phyloP scores from a whole-genome alignment of 2,888 invertebrate species.

The Hypomecis punctinalis region DNA sequence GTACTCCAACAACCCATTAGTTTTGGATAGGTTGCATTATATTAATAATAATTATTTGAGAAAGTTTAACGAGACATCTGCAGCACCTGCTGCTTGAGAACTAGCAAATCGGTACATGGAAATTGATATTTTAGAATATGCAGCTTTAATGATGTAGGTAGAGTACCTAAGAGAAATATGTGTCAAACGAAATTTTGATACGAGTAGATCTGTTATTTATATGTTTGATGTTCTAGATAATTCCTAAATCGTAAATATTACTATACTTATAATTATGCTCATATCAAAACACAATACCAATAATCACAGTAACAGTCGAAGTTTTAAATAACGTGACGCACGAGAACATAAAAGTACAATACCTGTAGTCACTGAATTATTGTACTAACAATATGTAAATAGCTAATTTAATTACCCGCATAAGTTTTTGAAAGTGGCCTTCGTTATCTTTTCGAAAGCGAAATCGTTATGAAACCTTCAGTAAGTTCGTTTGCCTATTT shows the following conservation, averaged over 20 bases:
- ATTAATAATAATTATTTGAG: slow-evolving; percentile 73
- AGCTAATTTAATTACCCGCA: slow-evolving; percentile 29
- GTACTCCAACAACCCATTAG: slow-evolving; percentile 88
- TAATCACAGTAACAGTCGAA: too few species aligned
- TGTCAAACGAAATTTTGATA: slow-evolving; percentile 2
- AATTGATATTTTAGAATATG: too few species aligned
- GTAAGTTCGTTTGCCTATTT: neutral
- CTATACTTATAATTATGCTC: too few species aligned
- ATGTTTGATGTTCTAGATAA: too few species aligned
- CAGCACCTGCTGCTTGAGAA: slow-evolving; percentile 11
- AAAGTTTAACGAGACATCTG: slow-evolving; percentile 58
- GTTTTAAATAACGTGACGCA: too few species aligned
- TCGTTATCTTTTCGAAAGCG: slow-evolving; percentile 24
- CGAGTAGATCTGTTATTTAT: too few species aligned
- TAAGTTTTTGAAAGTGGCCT: slow-evolving; percentile 33
- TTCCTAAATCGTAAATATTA: too few species aligned
- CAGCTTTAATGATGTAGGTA: neutral
- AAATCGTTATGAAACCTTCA: slow-evolving; percentile 13
- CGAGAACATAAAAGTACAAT: too few species aligned
- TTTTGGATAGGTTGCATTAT: slow-evolving; percentile 75
- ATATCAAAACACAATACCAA: too few species aligned
- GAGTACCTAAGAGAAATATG: slow-evolving; percentile 1
- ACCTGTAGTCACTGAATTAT: neutral
- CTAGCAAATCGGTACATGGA: too few species aligned
- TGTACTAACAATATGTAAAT: neutral